Percentiles rank a stretch among this genome's conserved stretches.
phyloP scores from a whole-genome alignment of 37 sponge, comb jelly and placozoan genomes.

The Amphimedon queenslandica region DNA sequence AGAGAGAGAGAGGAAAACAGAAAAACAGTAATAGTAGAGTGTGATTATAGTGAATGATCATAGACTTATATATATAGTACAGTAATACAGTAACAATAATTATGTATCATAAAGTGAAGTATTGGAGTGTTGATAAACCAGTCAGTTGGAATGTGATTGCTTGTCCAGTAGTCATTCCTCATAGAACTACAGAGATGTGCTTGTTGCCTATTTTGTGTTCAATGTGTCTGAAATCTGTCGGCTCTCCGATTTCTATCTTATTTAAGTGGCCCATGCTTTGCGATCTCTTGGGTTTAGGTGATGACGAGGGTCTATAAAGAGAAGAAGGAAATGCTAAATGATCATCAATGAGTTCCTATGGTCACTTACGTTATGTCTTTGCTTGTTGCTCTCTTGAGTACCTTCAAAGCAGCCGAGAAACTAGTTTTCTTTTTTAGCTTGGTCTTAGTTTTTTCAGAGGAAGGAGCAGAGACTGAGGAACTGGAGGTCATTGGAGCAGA shows the following conservation, averaged over 20 bases:
- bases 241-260: constrained; percentile 18
- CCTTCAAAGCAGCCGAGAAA: neutral
- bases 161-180: too few species aligned
- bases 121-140: too few species aligned
- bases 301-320: neutral
- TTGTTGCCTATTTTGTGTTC: constrained; percentile 5
- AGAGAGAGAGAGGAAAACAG: too few species aligned
- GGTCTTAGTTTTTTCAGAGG: neutral
- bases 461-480: neutral
- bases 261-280: neutral
- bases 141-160: too few species aligned
- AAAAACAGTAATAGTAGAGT: too few species aligned
- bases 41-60: too few species aligned
- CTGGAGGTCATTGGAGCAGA: neutral
- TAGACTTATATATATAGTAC: too few species aligned
- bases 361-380: neutral
- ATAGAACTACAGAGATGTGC: neutral
- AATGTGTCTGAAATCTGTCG: constrained; percentile 37
- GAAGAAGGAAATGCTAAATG: neutral
- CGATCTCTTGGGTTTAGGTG: neutral
- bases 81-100: too few species aligned
- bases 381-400: neutral
- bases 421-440: neutral
- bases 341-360: neutral
- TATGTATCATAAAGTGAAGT: too few species aligned